Conservation (phyloP, 2,113 vertebrate genomes). For the Brachionichthys hirsutus region DNA sequence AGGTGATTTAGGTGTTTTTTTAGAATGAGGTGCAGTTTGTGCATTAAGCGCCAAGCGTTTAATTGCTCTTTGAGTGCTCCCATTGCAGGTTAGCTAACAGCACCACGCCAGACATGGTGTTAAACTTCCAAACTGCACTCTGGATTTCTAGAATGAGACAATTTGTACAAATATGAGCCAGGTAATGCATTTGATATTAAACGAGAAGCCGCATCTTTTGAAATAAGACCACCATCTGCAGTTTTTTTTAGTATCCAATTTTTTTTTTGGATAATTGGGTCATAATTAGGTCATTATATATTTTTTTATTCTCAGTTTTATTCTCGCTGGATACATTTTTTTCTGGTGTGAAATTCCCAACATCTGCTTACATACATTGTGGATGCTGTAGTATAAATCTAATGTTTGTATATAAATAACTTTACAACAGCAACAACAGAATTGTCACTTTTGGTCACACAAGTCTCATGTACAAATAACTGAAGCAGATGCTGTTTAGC, state of each 20-base stretch:
- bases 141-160: slow-evolving; percentile 13
- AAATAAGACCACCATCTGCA: neutral
- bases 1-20: slow-evolving; percentile 54
- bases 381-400: neutral
- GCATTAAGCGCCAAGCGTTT: slow-evolving; percentile 48
- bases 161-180: neutral
- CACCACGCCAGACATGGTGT: slow-evolving; percentile 20
- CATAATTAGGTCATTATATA: no score
- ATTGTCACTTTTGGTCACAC: no score
- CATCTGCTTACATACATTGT: neutral
- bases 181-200: slow-evolving; percentile 18
- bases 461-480: no score
- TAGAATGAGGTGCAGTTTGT: slow-evolving; percentile 40
- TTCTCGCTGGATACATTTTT: neutral
- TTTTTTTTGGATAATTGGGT: neutral
- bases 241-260: neutral
- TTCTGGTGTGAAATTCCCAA: slow-evolving; percentile 34
- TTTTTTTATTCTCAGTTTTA: slow-evolving; percentile 3
- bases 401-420: neutral
- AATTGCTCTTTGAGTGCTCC: slow-evolving; percentile 53
- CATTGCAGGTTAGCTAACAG: slow-evolving; percentile 42
- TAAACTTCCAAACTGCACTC: slow-evolving; percentile 4
- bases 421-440: no score
- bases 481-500: no score
- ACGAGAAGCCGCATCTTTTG: neutral